Evolutionary conservation across 2,797 vertebrate species (phyloP).

Genomic region (Coregonus ussuriensis): DNA sequence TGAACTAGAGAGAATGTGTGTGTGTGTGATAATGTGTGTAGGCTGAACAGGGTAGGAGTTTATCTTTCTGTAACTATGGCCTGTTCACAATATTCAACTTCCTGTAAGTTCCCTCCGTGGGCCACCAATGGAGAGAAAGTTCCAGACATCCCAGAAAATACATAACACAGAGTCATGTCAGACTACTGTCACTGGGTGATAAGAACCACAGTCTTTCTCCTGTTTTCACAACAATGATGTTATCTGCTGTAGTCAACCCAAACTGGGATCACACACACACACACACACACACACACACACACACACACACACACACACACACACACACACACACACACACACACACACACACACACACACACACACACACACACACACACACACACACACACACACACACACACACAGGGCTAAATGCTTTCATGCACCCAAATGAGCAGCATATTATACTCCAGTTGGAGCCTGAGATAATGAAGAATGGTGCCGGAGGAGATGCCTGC

Average conservation of each 20-base stretch:
- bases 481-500: no score
- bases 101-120: background rate
- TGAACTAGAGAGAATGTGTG: no score
- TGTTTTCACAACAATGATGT: slow-evolving; percentile 51
- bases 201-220: slow-evolving; percentile 41
- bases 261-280: background rate
- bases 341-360: slow-evolving; percentile 1
- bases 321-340: slow-evolving; percentile 1
- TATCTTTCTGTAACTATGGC: background rate
- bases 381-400: background rate
- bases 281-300: slow-evolving; percentile 1
- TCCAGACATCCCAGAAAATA: slow-evolving; percentile 10
- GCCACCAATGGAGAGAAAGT: background rate
- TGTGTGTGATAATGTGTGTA: slow-evolving; percentile 14
- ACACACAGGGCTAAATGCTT: slow-evolving; percentile 9
- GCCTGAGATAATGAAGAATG: background rate
- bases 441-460: background rate
- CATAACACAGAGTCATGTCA: slow-evolving; percentile 25
- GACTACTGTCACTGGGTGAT: slow-evolving; percentile 19
- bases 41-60: slow-evolving; percentile 22
- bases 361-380: slow-evolving; percentile 1
- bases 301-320: slow-evolving; percentile 1
- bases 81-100: background rate
- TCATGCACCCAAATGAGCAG: slow-evolving; percentile 28
- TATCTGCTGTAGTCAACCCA: slow-evolving; percentile 43